A percentile compares a stretch with the other conserved stretches of the same genome.
Conservation (phyloP, 2,888 invertebrate genomes). For the Liposcelis brunnea region DNA sequence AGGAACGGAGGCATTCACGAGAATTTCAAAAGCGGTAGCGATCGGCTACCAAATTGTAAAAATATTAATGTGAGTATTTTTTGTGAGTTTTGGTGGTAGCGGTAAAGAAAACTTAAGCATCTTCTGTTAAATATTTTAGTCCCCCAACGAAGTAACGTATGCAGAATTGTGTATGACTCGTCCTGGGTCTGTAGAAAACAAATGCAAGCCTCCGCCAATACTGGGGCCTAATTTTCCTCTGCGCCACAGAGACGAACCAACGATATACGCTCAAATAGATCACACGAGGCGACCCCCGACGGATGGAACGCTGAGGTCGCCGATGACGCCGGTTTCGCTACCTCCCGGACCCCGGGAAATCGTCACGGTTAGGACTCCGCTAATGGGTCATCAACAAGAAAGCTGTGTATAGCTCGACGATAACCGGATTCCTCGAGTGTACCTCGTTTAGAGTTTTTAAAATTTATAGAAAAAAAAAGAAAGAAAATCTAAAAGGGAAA, state of each 20-base stretch:
- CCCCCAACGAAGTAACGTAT: constrained; percentile 39
- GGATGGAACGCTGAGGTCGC: constrained; percentile 13
- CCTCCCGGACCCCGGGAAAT: constrained; percentile 34
- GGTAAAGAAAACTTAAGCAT: too few relatives aligned
- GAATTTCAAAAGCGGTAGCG: constrained; percentile 19
- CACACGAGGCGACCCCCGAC: constrained; percentile 35
- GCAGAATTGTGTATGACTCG: constrained; percentile 39
- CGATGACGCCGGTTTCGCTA: constrained; percentile 22
- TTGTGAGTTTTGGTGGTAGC: too few relatives aligned
- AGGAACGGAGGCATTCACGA: constrained; percentile 19
- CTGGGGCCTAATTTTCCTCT: constrained; percentile 31
- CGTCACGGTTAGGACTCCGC: constrained; percentile 50
- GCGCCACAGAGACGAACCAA: constrained; percentile 43
- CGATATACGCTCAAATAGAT: constrained; percentile 59
- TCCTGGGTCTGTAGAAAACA: constrained; percentile 32
- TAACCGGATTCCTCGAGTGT: not conserved
- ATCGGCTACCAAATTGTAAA: constrained; percentile 4
- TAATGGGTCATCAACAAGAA: constrained; percentile 49
- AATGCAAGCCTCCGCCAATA: constrained; percentile 20
- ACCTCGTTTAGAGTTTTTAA: constrained; percentile 3
- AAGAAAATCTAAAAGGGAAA: too few relatives aligned
- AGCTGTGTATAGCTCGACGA: constrained; percentile 41
- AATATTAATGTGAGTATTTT: too few relatives aligned
- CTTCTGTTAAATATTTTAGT: too few relatives aligned
- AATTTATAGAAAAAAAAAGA: too few relatives aligned